These are phyloP conservation scores for Chymomyza costata DNA, from an alignment of 1,140 invertebrate genomes.

Conservation along the genomic window DNA sequence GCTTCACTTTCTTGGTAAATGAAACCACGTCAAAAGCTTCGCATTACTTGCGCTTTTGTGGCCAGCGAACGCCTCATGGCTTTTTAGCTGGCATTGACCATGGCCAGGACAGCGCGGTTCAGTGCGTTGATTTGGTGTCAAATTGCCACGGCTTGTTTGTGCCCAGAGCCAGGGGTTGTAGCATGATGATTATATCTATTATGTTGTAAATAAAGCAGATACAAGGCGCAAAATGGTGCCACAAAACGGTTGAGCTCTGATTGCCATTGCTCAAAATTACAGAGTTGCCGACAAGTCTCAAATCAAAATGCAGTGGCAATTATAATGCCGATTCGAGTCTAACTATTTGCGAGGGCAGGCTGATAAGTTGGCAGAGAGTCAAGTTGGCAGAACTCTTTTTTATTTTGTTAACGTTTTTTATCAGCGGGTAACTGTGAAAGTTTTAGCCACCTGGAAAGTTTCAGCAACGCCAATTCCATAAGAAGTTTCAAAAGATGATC, in stretches of 20 bases:
- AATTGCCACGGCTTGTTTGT: conserved; percentile 27
- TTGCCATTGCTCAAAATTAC: conserved; percentile 50
- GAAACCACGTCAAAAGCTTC: conserved; percentile 41
- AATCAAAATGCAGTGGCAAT: conserved; percentile 27
- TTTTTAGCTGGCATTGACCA: conserved; percentile 39
- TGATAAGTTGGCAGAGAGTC: background rate
- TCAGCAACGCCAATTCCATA: too few relatives aligned
- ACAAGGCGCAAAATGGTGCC: conserved; percentile 50
- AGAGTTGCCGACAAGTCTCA: conserved; percentile 39
- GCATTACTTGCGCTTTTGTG: conserved; percentile 63
- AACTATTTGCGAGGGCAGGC: background rate
- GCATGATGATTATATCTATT: conserved; percentile 48
- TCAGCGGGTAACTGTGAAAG: too few relatives aligned
- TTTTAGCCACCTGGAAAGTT: too few relatives aligned
- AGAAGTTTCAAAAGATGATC: too few relatives aligned
- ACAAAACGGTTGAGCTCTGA: conserved; percentile 61
- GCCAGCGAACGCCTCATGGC: conserved; percentile 13
- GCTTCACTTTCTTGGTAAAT: conserved; percentile 47
- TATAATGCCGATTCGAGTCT: conserved; percentile 37
- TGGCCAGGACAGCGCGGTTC: conserved; percentile 24
- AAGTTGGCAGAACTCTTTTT: background rate
- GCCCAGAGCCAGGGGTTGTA: conserved; percentile 12
- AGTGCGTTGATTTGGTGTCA: conserved; percentile 36
- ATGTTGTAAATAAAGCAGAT: conserved; percentile 25
- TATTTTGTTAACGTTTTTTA: background rate